phyloP scores from a whole-genome alignment of 92 coral and sea anemone genomes.

The Ricordea florida region DNA sequence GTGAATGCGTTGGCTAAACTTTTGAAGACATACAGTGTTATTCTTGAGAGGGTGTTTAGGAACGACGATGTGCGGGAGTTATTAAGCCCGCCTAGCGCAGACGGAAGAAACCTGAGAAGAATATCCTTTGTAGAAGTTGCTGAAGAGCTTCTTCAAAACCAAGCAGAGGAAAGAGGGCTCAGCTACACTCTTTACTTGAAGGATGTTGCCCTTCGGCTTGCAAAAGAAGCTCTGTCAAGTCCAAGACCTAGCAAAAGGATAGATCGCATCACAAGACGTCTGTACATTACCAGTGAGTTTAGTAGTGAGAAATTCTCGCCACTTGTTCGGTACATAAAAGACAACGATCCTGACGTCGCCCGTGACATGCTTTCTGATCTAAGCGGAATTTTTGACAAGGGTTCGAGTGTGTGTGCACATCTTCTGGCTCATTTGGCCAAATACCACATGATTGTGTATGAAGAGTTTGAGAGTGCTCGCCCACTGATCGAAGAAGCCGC shows the following conservation, averaged over 20 bases:
- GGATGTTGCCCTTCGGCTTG: constrained; percentile 69
- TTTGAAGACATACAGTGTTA: constrained; percentile 38
- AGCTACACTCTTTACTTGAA: constrained; percentile 33
- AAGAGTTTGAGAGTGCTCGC: constrained; percentile 39
- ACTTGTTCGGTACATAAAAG: constrained; percentile 66
- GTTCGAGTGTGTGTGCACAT: constrained; percentile 76
- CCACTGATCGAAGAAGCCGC: constrained; percentile 69
- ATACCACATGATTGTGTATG: constrained; percentile 54
- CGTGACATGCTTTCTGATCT: constrained; percentile 69
- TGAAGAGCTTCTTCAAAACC: constrained; percentile 68
- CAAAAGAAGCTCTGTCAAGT: constrained; percentile 60
- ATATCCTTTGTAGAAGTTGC: constrained; percentile 86
- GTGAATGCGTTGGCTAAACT: constrained; percentile 62
- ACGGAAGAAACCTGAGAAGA: constrained; percentile 59
- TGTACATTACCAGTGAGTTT: constrained; percentile 83
- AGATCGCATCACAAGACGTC: constrained; percentile 74
- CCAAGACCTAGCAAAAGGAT: constrained; percentile 58
- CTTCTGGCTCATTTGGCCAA: constrained; percentile 83
- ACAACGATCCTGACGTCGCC: constrained; percentile 44
- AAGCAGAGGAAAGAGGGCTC: constrained; percentile 13
- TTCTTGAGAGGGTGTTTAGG: constrained; percentile 60
- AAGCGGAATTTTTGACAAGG: constrained; percentile 54
- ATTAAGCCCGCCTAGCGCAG: constrained; percentile 59
- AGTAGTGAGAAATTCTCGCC: constrained; percentile 81
- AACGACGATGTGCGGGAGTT: constrained; percentile 70